A percentile compares a stretch with the other conserved stretches of the same genome.
Evolutionary conservation across 2,797 vertebrate species (phyloP).

Genomic region (Acrocephalus scirpaceus): DNA sequence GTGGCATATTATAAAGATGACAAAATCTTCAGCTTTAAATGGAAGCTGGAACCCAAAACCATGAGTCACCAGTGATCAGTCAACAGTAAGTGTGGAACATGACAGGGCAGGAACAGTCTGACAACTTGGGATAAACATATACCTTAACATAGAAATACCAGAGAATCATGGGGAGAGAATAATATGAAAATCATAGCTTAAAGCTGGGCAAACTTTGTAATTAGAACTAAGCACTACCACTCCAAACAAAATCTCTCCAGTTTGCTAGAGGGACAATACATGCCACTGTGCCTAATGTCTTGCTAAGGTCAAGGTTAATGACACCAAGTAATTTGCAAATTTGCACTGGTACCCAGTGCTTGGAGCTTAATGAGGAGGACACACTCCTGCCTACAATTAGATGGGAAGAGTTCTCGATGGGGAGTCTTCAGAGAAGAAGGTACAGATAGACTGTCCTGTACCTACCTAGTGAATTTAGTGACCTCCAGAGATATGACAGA

Average conservation of each 20-base stretch:
- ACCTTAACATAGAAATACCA: not conserved
- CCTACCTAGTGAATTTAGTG: not conserved
- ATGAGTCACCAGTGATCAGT: not conserved
- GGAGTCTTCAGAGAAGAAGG: not conserved
- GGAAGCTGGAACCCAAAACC: not conserved
- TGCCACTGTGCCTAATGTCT: not conserved
- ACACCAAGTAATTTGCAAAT: not conserved
- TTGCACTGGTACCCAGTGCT: not conserved
- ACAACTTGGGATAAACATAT: not conserved
- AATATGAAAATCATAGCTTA: not conserved
- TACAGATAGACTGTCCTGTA: not conserved
- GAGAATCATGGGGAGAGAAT: not conserved
- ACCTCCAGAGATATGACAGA: not conserved
- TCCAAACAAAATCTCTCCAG: not conserved
- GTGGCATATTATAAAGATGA: not conserved
- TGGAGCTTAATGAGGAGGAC: not conserved
- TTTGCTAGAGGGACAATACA: not conserved
- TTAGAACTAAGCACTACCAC: not conserved
- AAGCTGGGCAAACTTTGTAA: not conserved
- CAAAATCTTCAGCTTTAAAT: not conserved
- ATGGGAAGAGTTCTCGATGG: rapidly evolving
- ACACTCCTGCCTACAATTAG: not conserved
- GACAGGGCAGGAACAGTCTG: not conserved
- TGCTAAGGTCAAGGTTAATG: not conserved
- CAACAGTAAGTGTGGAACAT: not conserved